Percentiles rank a stretch among this genome's conserved stretches.
Evolutionary conservation across 1,140 invertebrate genomes (phyloP).

Genomic region (Drosophila eugracilis): DNA sequence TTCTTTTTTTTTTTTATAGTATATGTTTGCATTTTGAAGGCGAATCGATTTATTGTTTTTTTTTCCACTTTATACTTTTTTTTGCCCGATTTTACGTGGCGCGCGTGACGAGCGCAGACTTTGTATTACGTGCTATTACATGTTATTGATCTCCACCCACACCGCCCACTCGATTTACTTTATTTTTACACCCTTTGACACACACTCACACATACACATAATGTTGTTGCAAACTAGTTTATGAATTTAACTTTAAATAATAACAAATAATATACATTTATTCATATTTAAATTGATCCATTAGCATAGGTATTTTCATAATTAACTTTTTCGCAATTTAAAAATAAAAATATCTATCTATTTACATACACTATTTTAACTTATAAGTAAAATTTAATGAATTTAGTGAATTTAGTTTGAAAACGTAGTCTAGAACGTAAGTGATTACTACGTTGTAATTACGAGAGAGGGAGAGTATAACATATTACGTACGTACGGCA

Average conservation of each 20-base stretch:
- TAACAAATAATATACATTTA: neutral
- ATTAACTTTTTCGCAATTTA: neutral
- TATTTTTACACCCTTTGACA: constrained; percentile 18
- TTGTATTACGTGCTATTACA: constrained; percentile 49
- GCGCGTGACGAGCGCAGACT: constrained; percentile 41
- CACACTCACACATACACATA: constrained; percentile 3
- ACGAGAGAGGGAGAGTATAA: no score
- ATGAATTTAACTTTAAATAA: no score
- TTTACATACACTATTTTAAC: no score
- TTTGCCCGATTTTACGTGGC: constrained; percentile 30
- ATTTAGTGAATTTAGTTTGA: no score
- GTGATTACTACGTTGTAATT: no score
- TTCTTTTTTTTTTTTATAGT: constrained; percentile 17
- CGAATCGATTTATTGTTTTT: constrained; percentile 72
- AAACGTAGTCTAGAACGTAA: no score
- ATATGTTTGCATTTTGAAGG: constrained; percentile 25
- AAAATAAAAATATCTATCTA: neutral
- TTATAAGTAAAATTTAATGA: no score
- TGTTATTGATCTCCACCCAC: constrained; percentile 36
- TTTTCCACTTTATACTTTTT: neutral
- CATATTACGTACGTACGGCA: no score
- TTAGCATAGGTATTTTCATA: neutral
- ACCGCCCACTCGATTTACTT: constrained; percentile 11
- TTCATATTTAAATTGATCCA: neutral
- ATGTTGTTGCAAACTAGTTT: constrained; percentile 11